Percentiles rank a stretch among this genome's conserved stretches.
phyloP scores from a whole-genome alignment of 2,113 vertebrate genomes.

The Crotalus tigris region DNA sequence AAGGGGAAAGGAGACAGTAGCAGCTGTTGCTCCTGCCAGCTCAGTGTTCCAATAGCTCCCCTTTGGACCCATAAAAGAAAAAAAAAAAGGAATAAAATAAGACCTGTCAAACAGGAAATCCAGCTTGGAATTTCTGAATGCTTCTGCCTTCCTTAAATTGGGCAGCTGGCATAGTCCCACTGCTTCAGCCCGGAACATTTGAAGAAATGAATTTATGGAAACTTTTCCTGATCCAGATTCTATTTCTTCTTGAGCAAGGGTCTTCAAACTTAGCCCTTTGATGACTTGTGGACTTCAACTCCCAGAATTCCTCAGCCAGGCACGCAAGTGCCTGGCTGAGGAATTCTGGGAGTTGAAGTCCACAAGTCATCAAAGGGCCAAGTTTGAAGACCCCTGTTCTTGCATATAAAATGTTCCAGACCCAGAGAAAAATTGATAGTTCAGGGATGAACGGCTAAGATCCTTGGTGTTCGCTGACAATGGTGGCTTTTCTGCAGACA shows the following conservation, averaged over 20 bases:
- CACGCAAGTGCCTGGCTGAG: no score
- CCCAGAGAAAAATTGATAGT: not conserved
- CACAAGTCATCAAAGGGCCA: no score
- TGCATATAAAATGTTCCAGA: not conserved
- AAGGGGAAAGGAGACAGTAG: not conserved
- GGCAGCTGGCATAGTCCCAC: not conserved
- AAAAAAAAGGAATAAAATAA: not conserved
- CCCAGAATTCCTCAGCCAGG: no score
- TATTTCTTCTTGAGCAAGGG: no score
- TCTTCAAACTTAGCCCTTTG: no score
- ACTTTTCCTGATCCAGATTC: not conserved
- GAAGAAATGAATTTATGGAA: not conserved
- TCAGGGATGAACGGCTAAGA: not conserved
- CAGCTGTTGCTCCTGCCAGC: not conserved
- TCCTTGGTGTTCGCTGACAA: not conserved
- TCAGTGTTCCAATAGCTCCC: not conserved
- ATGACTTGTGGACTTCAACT: no score
- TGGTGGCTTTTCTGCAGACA: not conserved
- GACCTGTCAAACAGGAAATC: not conserved
- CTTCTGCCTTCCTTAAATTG: not conserved
- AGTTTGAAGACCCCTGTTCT: no score
- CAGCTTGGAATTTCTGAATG: not conserved
- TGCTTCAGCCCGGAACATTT: not conserved
- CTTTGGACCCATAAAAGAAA: not conserved
- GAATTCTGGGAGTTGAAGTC: no score